These are phyloP conservation scores for Phocides pigmalion DNA, from an alignment of 1,140 invertebrate genomes.

Conservation along the genomic window DNA sequence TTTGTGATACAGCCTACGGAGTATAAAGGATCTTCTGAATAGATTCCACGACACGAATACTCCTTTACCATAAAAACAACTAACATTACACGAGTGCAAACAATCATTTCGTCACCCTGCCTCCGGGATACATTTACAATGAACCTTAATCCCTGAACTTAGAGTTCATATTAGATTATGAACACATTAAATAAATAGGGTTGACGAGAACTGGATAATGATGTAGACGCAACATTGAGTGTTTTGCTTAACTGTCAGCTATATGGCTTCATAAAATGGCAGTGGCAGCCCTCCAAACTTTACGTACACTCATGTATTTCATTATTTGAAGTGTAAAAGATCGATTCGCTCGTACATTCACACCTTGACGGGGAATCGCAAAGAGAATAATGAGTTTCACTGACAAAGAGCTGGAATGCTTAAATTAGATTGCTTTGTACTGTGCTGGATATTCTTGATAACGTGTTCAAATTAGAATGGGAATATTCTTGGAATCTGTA, in stretches of 20 bases:
- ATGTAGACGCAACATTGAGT: slow-evolving; percentile 52
- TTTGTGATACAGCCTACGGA: slow-evolving; percentile 6
- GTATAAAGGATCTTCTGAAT: slow-evolving; percentile 27
- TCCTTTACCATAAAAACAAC: slow-evolving; percentile 51
- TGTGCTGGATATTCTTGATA: slow-evolving; percentile 3
- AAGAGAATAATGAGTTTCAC: slow-evolving; percentile 24
- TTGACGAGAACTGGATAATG: slow-evolving; percentile 50
- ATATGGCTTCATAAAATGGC: slow-evolving; percentile 44
- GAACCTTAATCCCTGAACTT: not conserved
- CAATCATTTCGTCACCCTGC: slow-evolving; percentile 35
- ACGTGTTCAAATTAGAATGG: not conserved
- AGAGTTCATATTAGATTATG: slow-evolving; percentile 34
- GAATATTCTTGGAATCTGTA: not conserved
- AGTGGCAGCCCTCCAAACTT: slow-evolving; percentile 38
- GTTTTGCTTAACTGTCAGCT: slow-evolving; percentile 53
- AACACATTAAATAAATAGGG: slow-evolving; percentile 46
- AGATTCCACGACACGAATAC: slow-evolving; percentile 44
- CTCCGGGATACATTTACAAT: not conserved
- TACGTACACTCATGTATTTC: slow-evolving; percentile 8
- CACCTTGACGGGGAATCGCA: slow-evolving; percentile 16
- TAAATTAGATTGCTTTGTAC: slow-evolving; percentile 17
- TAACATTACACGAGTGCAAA: slow-evolving; percentile 44
- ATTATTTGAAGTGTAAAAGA: slow-evolving; percentile 24
- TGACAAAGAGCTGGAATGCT: slow-evolving; percentile 13
- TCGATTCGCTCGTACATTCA: slow-evolving; percentile 29